phyloP scores from a whole-genome alignment of 2,113 vertebrate species.

The Ciconia maguari region DNA sequence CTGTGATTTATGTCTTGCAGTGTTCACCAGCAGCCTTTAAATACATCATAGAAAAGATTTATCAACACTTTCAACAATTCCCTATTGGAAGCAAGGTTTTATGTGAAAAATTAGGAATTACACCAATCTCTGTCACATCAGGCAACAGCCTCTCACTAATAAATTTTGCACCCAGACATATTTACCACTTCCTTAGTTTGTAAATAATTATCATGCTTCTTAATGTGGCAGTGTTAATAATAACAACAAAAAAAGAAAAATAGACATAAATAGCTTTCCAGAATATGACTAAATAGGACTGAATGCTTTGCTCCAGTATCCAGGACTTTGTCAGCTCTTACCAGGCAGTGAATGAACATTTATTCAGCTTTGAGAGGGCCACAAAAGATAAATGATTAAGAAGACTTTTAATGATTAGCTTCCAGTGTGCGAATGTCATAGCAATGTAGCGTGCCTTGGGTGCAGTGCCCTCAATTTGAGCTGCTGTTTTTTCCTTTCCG shows the following conservation, averaged over 20 bases:
- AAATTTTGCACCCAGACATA: constrained; percentile 3
- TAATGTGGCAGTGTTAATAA: constrained; percentile 17
- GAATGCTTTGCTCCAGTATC: neutral
- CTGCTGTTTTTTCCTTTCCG: neutral
- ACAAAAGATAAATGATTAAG: neutral
- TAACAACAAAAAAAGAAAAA: neutral
- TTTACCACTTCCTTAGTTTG: constrained; percentile 23
- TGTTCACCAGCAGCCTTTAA: constrained; percentile 41
- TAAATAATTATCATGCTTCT: neutral
- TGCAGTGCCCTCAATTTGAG: constrained; percentile 14
- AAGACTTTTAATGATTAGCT: neutral
- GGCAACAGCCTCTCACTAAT: neutral
- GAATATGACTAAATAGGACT: neutral
- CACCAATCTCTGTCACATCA: neutral
- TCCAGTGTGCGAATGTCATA: neutral
- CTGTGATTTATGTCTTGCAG: constrained; percentile 13
- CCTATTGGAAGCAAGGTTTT: neutral
- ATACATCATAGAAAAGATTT: constrained; percentile 36
- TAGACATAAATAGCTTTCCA: neutral
- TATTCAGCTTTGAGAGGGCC: neutral
- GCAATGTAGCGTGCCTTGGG: neutral
- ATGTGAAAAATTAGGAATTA: constrained; percentile 29
- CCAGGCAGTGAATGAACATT: neutral
- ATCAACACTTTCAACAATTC: constrained; percentile 11
- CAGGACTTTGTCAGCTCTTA: neutral